Evolutionary conservation across 2,113 vertebrate genomes (phyloP).

Genomic region (Ivindomyrus marchei): DNA sequence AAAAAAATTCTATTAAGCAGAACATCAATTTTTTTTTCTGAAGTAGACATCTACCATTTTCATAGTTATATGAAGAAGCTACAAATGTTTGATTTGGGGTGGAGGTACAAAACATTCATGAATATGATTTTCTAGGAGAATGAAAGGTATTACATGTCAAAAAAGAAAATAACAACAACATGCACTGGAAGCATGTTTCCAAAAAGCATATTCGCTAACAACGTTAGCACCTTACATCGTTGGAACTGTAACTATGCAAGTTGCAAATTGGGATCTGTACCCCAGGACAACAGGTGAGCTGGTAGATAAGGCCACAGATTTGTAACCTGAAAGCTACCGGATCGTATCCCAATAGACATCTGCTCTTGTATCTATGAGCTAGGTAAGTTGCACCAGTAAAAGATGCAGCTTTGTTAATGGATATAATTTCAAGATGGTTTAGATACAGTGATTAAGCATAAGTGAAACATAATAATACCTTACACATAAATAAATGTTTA

Average conservation of each 20-base stretch:
- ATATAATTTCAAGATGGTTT: neutral
- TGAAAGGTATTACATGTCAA: neutral
- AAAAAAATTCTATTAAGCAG: neutral
- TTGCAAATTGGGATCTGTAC: neutral
- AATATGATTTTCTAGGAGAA: neutral
- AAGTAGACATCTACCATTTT: neutral
- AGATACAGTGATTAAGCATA: neutral
- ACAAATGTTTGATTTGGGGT: neutral
- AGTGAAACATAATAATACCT: neutral
- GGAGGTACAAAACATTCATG: neutral
- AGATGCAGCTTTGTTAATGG: neutral
- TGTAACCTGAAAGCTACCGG: neutral
- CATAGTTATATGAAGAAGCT: neutral
- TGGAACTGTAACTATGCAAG: neutral
- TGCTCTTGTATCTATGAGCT: neutral
- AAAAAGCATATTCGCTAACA: neutral
- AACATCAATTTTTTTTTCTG: neutral
- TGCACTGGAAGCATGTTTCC: neutral
- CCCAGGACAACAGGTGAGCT: neutral
- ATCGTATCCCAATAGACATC: neutral
- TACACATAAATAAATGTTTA: neutral
- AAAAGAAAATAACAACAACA: neutral
- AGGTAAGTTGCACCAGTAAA: neutral
- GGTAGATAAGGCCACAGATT: neutral
- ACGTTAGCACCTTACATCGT: neutral